These are phyloP conservation scores for Albula goreensis DNA, from an alignment of 2,113 vertebrate species.

Conservation along the genomic window DNA sequence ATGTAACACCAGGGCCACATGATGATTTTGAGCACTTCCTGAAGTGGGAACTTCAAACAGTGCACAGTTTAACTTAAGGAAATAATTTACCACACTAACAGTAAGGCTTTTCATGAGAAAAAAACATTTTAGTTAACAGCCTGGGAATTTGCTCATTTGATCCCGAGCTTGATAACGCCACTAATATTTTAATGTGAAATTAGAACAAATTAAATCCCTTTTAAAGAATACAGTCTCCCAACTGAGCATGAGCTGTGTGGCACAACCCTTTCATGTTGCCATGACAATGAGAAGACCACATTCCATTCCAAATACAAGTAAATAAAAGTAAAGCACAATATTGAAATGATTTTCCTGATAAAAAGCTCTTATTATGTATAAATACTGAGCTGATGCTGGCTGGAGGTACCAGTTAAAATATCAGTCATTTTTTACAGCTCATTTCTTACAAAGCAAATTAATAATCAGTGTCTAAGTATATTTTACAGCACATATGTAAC, in stretches of 20 bases:
- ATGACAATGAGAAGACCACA: background rate
- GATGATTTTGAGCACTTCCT: constrained; percentile 7
- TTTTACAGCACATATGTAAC: background rate
- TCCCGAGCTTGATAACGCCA: background rate
- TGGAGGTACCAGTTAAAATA: background rate
- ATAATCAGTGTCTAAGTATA: too few relatives aligned
- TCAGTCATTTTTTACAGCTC: background rate
- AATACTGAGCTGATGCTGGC: background rate
- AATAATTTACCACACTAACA: background rate
- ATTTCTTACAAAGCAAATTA: background rate
- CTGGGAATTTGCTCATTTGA: background rate
- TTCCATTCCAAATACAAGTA: background rate
- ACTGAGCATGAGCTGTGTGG: background rate
- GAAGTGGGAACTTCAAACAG: constrained; percentile 7
- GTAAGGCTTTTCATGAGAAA: background rate
- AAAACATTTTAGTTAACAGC: background rate
- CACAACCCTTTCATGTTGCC: background rate
- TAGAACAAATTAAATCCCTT: background rate
- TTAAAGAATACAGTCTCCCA: background rate
- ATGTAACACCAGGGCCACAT: background rate
- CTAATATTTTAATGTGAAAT: background rate
- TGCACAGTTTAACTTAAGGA: background rate
- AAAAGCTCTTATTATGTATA: background rate
- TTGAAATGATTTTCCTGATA: background rate
- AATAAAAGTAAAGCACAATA: background rate